Base-by-base conservation (phyloP, 2,797 vertebrate genomes). In the Schizothorax lantsangensis region DNA sequence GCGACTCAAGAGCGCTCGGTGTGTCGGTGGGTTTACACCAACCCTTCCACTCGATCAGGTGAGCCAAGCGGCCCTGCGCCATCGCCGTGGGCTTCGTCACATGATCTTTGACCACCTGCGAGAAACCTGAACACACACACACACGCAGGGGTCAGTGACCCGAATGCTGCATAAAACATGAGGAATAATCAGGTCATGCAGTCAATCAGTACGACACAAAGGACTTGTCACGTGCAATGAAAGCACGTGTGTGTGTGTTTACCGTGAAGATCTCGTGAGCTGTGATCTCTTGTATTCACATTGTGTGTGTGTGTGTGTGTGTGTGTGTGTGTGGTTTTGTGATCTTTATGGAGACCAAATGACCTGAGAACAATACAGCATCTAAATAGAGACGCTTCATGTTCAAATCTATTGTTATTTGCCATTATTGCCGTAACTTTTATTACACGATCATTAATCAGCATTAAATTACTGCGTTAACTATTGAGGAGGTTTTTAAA, bases 21-120 rank as follows among this genome's bases (percentile, higher is more conserved):
- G 97, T 95, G 88, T 99, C 98, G 2, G 95, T 97, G 0, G 98
- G 98, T 91, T 97, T 98, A 89, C 97, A 97, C 98, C 98, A 99
- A 79, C 98, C 98, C 91, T 99, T 99, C 98, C 98, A 99, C 92
- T 99, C 98, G 0, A 99, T 99, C 74, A 99, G 96, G 88, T 99
- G 98, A 81, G 98, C 98, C 0, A 99, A 97, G 0, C 98, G 95
- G 88, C 98, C 98, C 95, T 99, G 98, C 0, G 98, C 98, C 98
- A 99, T 99, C 75, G 97, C 98, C 0, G 98, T 99, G 0, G 98
- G 98, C 93, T 99, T 99, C 0, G 98, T 99, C 94, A 99, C 98
- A 92, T 99, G 98, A 92, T 99, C 98, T 94, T 99, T 99, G 89
- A 99, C 97, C 86, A 98, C 98, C 95, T 99, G 98, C 0, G 98